Evolutionary conservation across 2,113 vertebrate genomes (phyloP).

Genomic region (Oxyruncus cristatus): DNA sequence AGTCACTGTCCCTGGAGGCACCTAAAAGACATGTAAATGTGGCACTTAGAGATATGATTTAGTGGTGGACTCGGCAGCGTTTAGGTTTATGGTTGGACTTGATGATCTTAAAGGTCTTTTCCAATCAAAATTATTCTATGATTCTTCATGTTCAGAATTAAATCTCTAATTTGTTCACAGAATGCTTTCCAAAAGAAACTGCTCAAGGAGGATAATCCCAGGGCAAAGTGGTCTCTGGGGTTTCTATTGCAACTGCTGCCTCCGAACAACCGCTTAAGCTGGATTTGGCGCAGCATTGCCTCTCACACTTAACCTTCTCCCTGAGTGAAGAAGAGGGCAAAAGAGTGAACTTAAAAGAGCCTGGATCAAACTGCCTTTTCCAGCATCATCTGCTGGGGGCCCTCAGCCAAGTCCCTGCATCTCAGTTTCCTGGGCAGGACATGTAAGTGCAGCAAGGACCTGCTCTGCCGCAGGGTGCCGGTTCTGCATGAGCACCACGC

Average conservation of each 20-base stretch:
- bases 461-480: fast-evolving
- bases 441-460: fast-evolving
- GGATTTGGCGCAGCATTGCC: not conserved
- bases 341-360: not conserved
- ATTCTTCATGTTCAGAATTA: not conserved
- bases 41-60: not conserved
- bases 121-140: not conserved
- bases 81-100: not conserved
- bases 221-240: not conserved
- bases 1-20: not conserved
- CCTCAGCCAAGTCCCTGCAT: not conserved
- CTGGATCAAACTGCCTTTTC: not conserved
- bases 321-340: not conserved
- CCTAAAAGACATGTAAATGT: not conserved
- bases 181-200: not conserved
- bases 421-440: not conserved
- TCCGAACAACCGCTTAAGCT: not conserved
- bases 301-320: not conserved
- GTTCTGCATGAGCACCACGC: fast-evolving
- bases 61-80: not conserved
- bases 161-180: not conserved
- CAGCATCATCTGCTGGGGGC: fast-evolving
- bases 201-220: not conserved
- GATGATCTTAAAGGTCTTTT: not conserved
- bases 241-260: not conserved